Evolutionary conservation across 2,113 vertebrate species (phyloP), one percentile per base, ranked within the genome.

Genomic region (Okapia johnstoni): DNA sequence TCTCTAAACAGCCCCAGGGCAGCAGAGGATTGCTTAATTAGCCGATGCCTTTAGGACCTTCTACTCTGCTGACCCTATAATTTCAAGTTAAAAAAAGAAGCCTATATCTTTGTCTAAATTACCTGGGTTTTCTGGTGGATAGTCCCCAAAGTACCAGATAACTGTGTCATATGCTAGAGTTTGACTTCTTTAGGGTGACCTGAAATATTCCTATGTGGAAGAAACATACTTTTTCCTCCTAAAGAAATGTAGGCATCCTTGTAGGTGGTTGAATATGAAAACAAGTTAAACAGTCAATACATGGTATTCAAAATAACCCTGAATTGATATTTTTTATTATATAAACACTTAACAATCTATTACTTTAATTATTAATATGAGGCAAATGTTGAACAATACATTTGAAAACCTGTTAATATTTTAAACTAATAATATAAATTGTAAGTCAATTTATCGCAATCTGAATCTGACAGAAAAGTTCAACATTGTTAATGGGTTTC

Each of bases 11-110:
- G 48, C 46, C 12, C 30, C 58, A 54, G 40, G 3, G 25, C 81
- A 77, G 48, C 8, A 77, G 43, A 97, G n/a, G 63, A 90, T 60
- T 90, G 57, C 46, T 93, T 96, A 93, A 93, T 97, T 95, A 97
- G 52, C 46, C 46, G 30, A 85, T 86, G 61, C 61, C 83, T 96
- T 57, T 87, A 90, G 43, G 63, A 93, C 21, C 40, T 61, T 92
- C 43, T 25, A 92, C 84, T 96, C 23, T 90, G 33, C 46, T 95
- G 70, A 92, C 58, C 83, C 40, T 66, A 43, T 85, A 89, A 97
- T 86, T 92, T 94, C 33, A 97, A 66, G 30, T 63, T 85, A 21
- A 54, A 95, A 61, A 70, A 88, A 73, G 80, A 63, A 96, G 46
- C 5, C 50, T 12, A 16, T 86, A 30, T 50, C 36, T 84, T 86